phyloP scores from a whole-genome alignment of 2,888 invertebrate genomes.

The Eumacrocentrus americanus region DNA sequence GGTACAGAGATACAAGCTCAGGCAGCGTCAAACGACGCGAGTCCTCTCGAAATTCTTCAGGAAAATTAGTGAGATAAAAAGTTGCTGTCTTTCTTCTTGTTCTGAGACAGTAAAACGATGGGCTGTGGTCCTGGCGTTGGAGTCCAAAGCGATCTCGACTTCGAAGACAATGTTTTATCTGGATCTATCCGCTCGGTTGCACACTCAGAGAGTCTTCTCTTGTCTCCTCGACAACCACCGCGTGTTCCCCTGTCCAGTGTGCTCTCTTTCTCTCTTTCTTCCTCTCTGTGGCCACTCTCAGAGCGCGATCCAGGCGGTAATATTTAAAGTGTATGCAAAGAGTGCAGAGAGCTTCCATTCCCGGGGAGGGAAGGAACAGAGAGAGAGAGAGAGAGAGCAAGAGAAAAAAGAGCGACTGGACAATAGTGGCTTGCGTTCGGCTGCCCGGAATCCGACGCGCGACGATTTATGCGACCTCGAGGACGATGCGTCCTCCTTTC shows the following conservation, averaged over 20 bases:
- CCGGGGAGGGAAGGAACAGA: constrained; percentile 23
- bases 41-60: not conserved
- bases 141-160: not conserved
- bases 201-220: constrained; percentile 3
- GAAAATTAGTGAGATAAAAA: not conserved
- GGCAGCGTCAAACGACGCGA: too few relatives aligned
- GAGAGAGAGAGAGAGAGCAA: constrained; percentile 17
- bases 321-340: constrained; percentile 59
- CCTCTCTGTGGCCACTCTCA: constrained; percentile 23
- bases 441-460: constrained; percentile 58
- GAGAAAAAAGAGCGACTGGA: constrained; percentile 36
- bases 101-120: not conserved
- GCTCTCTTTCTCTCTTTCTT: constrained; percentile 29
- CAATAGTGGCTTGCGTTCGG: constrained; percentile 57
- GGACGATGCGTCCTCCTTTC: constrained; percentile 31
- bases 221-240: constrained; percentile 1
- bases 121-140: too few relatives aligned
- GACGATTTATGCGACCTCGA: constrained; percentile 57
- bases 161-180: not conserved
- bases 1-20: too few relatives aligned
- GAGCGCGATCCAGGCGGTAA: constrained; percentile 45
- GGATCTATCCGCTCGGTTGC: constrained; percentile 8
- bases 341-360: constrained; percentile 42
- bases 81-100: not conserved
- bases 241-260: not conserved